Percentiles rank a stretch among this genome's conserved stretches.
Evolutionary conservation across 2,113 vertebrate genomes (phyloP).

Genomic region (Rhagologus leucostigma): DNA sequence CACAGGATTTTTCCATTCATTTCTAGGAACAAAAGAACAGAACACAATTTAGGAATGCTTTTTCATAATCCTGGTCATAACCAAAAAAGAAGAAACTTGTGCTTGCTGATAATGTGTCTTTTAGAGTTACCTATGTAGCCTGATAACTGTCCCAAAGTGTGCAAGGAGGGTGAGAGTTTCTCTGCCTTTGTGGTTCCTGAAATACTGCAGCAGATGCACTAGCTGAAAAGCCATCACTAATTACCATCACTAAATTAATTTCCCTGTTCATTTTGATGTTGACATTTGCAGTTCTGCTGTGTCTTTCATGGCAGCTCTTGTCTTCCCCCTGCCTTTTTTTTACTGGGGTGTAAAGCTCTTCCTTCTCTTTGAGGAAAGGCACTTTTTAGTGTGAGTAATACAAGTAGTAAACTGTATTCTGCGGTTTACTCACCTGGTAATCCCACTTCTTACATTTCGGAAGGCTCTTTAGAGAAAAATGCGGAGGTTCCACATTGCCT

Average conservation of each 20-base stretch:
- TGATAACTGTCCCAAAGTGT: neutral
- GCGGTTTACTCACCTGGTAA: neutral
- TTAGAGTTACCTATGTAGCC: neutral
- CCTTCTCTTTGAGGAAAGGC: neutral
- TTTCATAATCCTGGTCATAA: neutral
- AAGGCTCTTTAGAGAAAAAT: neutral
- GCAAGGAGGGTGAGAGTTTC: neutral
- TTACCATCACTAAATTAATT: neutral
- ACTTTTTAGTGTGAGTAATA: neutral
- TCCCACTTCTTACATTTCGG: neutral
- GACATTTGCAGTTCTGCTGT: neutral
- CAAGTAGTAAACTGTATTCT: neutral
- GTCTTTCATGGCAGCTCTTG: neutral
- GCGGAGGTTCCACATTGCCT: neutral
- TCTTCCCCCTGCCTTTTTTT: conserved; percentile 20
- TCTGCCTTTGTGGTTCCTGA: neutral
- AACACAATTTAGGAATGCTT: neutral
- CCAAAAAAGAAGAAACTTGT: neutral
- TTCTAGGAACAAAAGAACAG: neutral
- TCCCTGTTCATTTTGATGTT: neutral
- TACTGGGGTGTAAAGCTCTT: neutral
- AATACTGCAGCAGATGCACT: neutral
- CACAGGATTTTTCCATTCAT: neutral
- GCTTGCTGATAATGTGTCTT: neutral
- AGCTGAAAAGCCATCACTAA: neutral